Evolutionary conservation across 2,113 vertebrate genomes (phyloP).

Genomic region (Rhineura floridana): DNA sequence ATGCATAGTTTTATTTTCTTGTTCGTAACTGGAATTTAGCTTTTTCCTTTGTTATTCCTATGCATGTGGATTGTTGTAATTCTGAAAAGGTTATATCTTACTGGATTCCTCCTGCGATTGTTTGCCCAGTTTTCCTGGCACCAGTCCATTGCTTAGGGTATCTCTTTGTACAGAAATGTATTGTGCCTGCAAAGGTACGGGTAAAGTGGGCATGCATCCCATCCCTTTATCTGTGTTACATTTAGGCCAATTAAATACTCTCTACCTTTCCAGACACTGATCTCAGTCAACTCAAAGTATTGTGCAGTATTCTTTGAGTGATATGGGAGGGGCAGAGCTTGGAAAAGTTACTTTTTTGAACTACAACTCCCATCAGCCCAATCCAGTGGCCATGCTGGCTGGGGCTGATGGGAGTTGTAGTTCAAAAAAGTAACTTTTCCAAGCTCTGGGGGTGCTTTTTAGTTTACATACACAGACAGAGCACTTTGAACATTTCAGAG

Average conservation of each 20-base stretch:
- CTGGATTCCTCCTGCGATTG: background rate
- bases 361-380: too few species aligned
- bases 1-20: background rate
- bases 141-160: background rate
- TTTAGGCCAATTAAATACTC: background rate
- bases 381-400: too few species aligned
- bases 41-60: background rate
- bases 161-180: background rate
- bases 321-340: background rate
- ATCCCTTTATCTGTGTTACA: background rate
- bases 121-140: background rate
- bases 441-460: too few species aligned
- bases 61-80: background rate
- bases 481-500: background rate
- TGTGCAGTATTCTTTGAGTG: background rate
- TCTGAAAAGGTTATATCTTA: background rate
- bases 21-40: background rate
- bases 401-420: too few species aligned
- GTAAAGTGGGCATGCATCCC: background rate
- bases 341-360: too few species aligned
- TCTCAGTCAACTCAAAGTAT: background rate
- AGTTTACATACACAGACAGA: too few species aligned
- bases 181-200: background rate
- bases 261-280: conserved; percentile 1
- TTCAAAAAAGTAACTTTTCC: too few species aligned